Conservation (phyloP, 1,140 invertebrate genomes). For the Orchesella cincta region DNA sequence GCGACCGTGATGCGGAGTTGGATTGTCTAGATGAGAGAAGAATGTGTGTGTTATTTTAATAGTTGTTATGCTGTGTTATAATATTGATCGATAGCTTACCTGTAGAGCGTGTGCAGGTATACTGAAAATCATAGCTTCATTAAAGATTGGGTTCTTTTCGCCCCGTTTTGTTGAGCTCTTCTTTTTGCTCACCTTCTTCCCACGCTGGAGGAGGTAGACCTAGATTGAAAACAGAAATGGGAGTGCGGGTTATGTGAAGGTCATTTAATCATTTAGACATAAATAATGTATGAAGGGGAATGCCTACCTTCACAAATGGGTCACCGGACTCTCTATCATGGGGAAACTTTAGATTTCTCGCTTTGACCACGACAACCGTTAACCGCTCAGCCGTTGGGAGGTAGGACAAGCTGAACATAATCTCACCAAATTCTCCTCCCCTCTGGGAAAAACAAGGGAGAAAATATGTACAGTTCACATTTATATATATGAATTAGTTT, state of each 20-base stretch:
- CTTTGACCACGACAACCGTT: conserved; percentile 65
- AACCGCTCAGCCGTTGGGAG: conserved; percentile 64
- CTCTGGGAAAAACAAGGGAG: conserved; percentile 53
- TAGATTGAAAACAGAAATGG: conserved; percentile 55
- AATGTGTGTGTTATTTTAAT: too few relatives aligned
- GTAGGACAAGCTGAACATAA: conserved; percentile 65
- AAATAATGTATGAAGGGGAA: too few relatives aligned
- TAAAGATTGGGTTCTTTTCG: conserved; percentile 73
- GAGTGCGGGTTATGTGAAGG: too few relatives aligned
- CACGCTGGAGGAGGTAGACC: conserved; percentile 74
- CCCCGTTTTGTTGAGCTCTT: conserved; percentile 70
- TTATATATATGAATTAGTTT: too few relatives aligned
- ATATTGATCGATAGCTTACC: conserved; percentile 54
- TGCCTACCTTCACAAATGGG: conserved; percentile 62
- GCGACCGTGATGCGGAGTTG: conserved; percentile 71
- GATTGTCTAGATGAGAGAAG: conserved; percentile 62
- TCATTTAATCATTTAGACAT: too few relatives aligned
- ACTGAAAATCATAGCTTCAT: conserved; percentile 77
- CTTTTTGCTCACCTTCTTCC: conserved; percentile 75
- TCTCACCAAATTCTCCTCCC: conserved; percentile 60
- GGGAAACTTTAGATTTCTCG: conserved; percentile 60
- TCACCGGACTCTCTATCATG: conserved; percentile 57
- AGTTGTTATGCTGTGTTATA: neutral
- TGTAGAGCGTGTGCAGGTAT: conserved; percentile 68
- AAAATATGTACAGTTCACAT: neutral